A percentile compares a stretch with the other conserved stretches of the same genome.
These are phyloP conservation scores for Lycopodina hypogea DNA, from an alignment of 37 sponge, comb jelly and placozoan species.

Conservation along the genomic window DNA sequence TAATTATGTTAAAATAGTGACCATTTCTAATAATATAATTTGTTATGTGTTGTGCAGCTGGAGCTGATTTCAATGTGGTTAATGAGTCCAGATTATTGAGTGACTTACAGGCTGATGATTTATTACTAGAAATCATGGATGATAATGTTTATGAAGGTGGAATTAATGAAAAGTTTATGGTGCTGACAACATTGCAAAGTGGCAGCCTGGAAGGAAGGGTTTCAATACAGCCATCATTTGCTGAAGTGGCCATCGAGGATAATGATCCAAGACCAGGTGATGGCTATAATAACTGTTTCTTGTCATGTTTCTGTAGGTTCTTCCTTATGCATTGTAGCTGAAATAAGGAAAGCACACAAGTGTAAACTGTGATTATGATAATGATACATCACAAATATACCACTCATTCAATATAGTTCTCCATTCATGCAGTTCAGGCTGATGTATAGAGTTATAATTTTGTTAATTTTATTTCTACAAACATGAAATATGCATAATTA, in stretches of 20 bases:
- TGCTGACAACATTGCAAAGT: neutral
- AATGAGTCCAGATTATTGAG: neutral
- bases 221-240: neutral
- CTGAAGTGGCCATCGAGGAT: neutral
- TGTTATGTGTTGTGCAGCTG: too few species aligned
- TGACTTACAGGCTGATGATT: neutral
- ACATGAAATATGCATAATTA: too few species aligned
- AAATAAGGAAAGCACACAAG: too few species aligned
- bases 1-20: too few species aligned
- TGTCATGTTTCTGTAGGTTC: too few species aligned
- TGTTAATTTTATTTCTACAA: too few species aligned
- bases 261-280: constrained; percentile 36
- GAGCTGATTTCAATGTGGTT: neutral
- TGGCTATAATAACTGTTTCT: neutral
- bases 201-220: neutral
- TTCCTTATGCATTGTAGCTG: too few species aligned
- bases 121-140: neutral
- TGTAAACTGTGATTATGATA: too few species aligned
- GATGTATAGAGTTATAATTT: too few species aligned
- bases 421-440: too few species aligned
- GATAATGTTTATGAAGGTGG: constrained; percentile 9
- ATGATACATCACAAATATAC: too few species aligned
- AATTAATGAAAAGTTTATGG: constrained; percentile 2
- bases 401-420: too few species aligned
- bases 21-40: neutral